Percentiles rank a stretch among this genome's conserved stretches.
These are phyloP conservation scores for Cotesia glomerata DNA, from an alignment of 1,140 invertebrate species.

Conservation along the genomic window DNA sequence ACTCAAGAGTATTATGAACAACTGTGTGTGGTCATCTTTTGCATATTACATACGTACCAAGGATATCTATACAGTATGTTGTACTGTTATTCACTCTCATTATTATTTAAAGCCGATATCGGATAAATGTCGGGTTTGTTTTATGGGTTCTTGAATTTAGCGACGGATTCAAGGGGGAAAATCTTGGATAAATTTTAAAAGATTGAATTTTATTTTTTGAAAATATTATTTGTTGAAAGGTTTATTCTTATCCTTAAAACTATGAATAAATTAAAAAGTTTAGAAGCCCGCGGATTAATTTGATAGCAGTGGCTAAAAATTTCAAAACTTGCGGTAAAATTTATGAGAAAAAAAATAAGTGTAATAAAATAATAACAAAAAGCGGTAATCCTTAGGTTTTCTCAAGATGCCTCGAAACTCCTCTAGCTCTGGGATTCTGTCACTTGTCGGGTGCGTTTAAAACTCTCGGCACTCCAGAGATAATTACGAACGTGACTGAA, in stretches of 20 bases:
- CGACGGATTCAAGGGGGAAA: too few relatives aligned
- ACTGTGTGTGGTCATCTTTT: slow-evolving; percentile 19
- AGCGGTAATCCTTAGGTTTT: slow-evolving; percentile 3
- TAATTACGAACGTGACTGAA: slow-evolving; percentile 24
- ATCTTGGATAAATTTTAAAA: too few relatives aligned
- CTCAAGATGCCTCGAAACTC: slow-evolving; percentile 3
- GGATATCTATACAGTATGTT: background rate
- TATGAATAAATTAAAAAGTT: too few relatives aligned
- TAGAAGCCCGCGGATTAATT: too few relatives aligned
- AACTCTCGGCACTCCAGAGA: background rate
- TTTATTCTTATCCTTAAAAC: too few relatives aligned
- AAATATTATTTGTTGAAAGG: too few relatives aligned
- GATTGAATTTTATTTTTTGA: too few relatives aligned
- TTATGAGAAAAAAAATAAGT: background rate
- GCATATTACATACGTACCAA: background rate
- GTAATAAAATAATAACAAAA: background rate
- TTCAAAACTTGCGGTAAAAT: too few relatives aligned
- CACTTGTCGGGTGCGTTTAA: background rate
- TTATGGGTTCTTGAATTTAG: too few relatives aligned
- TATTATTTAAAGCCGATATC: too few relatives aligned
- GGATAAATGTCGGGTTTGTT: too few relatives aligned
- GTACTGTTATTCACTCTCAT: background rate
- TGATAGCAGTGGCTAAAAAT: too few relatives aligned
- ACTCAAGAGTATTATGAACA: background rate
- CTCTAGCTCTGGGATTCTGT: background rate